These are phyloP conservation scores for Aporophyla lueneburgensis DNA, from an alignment of 2,888 invertebrate species.

Conservation along the genomic window DNA sequence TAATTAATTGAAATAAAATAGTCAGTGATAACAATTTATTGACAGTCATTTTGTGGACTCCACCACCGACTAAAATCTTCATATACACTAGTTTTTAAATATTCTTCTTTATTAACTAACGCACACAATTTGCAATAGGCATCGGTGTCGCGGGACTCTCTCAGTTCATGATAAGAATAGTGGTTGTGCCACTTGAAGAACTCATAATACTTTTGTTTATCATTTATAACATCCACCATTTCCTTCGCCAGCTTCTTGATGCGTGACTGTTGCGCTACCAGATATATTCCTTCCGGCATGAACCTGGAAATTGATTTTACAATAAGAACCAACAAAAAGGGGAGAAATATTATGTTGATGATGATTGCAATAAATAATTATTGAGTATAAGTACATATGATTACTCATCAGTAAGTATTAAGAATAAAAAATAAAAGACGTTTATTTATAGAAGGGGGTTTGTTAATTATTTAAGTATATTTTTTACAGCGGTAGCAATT, in stretches of 20 bases:
- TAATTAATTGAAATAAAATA: too few relatives aligned
- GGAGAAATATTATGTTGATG: not conserved
- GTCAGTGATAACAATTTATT: too few relatives aligned
- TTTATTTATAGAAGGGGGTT: too few relatives aligned
- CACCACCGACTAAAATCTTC: constrained; percentile 66
- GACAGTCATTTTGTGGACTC: constrained; percentile 49
- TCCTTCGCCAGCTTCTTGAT: constrained; percentile 55
- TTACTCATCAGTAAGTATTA: too few relatives aligned
- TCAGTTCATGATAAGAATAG: constrained; percentile 68
- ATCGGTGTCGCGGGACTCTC: constrained; percentile 61
- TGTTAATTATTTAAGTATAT: too few relatives aligned
- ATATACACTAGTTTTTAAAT: constrained; percentile 33
- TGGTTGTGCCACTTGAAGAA: constrained; percentile 76
- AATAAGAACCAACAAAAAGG: not conserved
- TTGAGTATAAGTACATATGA: not conserved
- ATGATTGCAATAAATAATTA: not conserved
- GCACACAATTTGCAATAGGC: constrained; percentile 66
- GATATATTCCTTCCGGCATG: constrained; percentile 71
- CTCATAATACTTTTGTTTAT: constrained; percentile 66
- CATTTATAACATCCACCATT: constrained; percentile 69
- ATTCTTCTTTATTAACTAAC: constrained; percentile 32
- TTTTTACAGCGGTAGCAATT: too few relatives aligned
- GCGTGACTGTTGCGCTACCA: constrained; percentile 55
- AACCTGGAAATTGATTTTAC: constrained; percentile 59
- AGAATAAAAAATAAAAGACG: too few relatives aligned